Evolutionary conservation across 2,113 vertebrate genomes (phyloP).

Genomic region (Haliaeetus leucogaster): DNA sequence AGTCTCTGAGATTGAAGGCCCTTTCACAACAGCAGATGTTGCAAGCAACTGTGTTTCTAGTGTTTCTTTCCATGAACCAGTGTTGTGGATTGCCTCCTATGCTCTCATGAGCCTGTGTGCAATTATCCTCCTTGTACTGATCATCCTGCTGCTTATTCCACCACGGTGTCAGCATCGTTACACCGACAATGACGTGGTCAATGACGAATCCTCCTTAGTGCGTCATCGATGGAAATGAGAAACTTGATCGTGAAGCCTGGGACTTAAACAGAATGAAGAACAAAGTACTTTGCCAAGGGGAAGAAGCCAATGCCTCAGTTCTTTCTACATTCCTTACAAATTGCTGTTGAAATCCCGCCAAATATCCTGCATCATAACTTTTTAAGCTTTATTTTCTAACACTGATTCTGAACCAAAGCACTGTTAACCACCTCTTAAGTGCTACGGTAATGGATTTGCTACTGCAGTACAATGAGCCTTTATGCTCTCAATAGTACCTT

Average conservation of each 20-base stretch:
- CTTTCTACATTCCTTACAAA: not conserved
- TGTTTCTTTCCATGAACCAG: constrained; percentile 70
- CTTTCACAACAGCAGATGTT: constrained; percentile 83
- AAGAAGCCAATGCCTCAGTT: not conserved
- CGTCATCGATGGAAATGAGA: constrained; percentile 93
- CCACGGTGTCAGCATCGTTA: constrained; percentile 51
- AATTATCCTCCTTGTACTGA: constrained; percentile 80
- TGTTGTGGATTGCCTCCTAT: constrained; percentile 91
- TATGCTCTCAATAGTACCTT: constrained; percentile 29
- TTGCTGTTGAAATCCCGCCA: constrained; percentile 28
- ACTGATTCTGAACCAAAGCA: constrained; percentile 62
- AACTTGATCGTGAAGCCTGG: not conserved
- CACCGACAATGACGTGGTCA: constrained; percentile 78
- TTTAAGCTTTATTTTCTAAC: constrained; percentile 66
- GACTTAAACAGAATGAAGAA: not conserved
- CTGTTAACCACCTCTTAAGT: constrained; percentile 56
- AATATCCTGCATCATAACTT: constrained; percentile 40
- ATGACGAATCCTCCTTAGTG: constrained; percentile 91
- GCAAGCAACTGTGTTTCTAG: constrained; percentile 81
- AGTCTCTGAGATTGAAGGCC: constrained; percentile 89
- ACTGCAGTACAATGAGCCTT: constrained; percentile 15
- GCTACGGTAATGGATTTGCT: constrained; percentile 18
- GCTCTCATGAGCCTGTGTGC: constrained; percentile 87
- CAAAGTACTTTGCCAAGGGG: not conserved
- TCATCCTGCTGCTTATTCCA: constrained; percentile 83